Evolutionary conservation across 2,113 vertebrate genomes (phyloP).

Genomic region (Gopherus flavomarginatus): DNA sequence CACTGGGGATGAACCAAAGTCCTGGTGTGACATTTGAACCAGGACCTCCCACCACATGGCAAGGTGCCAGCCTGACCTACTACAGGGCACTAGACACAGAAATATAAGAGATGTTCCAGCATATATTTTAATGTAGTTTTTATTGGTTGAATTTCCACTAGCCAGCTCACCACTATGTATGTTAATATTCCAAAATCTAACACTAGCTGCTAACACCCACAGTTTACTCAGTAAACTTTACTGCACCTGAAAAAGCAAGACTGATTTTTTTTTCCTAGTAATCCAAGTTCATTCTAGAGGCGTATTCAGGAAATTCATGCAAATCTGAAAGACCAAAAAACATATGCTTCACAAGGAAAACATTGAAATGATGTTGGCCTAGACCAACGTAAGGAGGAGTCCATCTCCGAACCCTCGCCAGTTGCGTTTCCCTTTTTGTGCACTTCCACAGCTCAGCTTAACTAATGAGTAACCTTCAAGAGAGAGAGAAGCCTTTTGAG

Average conservation of each 20-base stretch:
- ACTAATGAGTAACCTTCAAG: background rate
- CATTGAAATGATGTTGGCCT: background rate
- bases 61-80: background rate
- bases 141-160: background rate
- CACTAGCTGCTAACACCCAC: background rate
- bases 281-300: background rate
- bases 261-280: background rate
- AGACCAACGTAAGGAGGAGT: background rate
- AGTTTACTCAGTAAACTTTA: background rate
- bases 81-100: background rate
- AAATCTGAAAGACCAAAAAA: background rate
- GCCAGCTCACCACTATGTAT: background rate
- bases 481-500: background rate
- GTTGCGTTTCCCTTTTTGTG: background rate
- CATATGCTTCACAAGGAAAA: background rate
- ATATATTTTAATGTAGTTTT: background rate
- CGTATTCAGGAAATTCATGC: background rate
- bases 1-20: background rate
- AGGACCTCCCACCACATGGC: background rate
- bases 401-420: background rate
- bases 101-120: background rate
- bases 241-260: background rate
- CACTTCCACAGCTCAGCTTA: background rate
- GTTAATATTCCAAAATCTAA: background rate
- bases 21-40: background rate